These are phyloP conservation scores for Echiichthys vipera DNA, from an alignment of 2,797 vertebrate species.

Conservation along the genomic window DNA sequence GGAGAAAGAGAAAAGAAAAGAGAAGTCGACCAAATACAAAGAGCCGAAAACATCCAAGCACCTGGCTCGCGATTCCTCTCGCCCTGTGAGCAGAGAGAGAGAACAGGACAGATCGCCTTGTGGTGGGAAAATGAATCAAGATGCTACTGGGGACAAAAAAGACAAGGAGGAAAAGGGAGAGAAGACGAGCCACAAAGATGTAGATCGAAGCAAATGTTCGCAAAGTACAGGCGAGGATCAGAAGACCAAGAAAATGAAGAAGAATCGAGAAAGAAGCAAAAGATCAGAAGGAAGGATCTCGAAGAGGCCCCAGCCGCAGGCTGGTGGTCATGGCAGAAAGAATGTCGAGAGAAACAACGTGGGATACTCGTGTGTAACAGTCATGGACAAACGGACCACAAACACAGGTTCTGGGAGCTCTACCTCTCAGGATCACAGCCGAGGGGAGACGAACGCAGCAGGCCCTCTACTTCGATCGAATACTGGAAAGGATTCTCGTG, in stretches of 20 bases:
- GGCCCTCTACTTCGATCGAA: neutral
- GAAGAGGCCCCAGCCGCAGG: neutral
- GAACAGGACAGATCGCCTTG: neutral
- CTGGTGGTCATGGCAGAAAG: constrained; percentile 5
- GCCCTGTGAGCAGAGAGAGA: too few species aligned
- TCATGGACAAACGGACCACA: accelerated
- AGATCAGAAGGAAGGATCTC: neutral
- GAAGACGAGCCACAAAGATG: neutral
- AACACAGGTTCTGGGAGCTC: neutral
- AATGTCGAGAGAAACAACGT: neutral
- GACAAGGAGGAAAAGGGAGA: neutral
- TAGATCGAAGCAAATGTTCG: too few species aligned
- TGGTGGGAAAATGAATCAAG: neutral
- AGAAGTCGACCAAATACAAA: too few species aligned
- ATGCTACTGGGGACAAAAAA: neutral
- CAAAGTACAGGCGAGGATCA: too few species aligned
- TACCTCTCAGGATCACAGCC: too few species aligned
- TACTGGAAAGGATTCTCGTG: constrained; percentile 21
- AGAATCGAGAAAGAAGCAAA: too few species aligned
- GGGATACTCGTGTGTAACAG: neutral
- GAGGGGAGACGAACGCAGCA: neutral
- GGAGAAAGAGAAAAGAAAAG: too few species aligned
- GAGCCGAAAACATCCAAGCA: too few species aligned
- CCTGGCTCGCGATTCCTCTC: too few species aligned
- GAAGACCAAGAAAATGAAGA: neutral